Conservation (phyloP, 2,113 vertebrate species). For the Neodon shergylaensis region DNA sequence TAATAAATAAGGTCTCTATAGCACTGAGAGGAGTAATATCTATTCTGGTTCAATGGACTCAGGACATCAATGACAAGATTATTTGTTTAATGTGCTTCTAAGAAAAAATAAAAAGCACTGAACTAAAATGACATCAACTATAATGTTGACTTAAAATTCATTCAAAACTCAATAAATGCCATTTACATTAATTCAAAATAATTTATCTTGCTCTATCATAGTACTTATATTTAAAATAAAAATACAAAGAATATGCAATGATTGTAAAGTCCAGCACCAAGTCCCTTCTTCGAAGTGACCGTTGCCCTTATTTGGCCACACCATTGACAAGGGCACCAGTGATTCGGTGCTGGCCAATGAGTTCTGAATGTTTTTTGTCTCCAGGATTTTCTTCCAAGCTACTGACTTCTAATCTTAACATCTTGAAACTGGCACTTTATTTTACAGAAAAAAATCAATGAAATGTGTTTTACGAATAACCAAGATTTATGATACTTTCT, state of each 20-base stretch:
- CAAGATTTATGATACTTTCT: constrained; percentile 17
- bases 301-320: too few relatives aligned
- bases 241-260: background rate
- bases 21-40: background rate
- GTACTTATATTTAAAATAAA: constrained; percentile 29
- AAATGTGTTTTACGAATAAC: constrained; percentile 39
- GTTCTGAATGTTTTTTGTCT: background rate
- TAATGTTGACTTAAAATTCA: constrained; percentile 37
- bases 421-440: constrained; percentile 42
- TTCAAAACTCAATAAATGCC: background rate
- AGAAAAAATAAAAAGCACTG: background rate
- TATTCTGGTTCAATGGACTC: background rate
- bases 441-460: constrained; percentile 62
- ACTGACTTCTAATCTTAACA: background rate
- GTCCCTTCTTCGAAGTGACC: background rate
- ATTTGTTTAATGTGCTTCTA: constrained; percentile 23
- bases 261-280: background rate
- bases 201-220: background rate
- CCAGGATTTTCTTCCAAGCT: background rate
- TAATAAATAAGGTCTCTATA: background rate
- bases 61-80: background rate
- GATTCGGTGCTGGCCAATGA: background rate
- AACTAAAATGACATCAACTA: background rate
- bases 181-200: background rate
- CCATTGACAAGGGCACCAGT: background rate